A percentile compares a stretch with the other conserved stretches of the same genome.
Conservation (phyloP, 2,797 vertebrate genomes). For the Poeciliopsis turneri region DNA sequence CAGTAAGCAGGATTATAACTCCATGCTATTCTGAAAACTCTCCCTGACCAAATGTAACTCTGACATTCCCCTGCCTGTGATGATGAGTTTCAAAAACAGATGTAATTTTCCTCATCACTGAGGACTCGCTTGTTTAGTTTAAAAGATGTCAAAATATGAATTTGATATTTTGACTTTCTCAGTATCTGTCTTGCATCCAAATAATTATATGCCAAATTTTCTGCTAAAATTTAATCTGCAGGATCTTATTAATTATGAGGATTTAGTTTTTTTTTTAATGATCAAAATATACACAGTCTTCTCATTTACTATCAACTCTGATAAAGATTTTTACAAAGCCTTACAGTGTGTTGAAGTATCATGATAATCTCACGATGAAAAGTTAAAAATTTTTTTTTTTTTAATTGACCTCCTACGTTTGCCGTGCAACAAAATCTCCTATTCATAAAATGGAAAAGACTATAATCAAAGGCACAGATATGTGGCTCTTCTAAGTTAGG, state of each 20-base stretch:
- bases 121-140: not conserved
- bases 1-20: constrained; percentile 70
- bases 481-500: not conserved
- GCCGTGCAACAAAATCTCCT: not conserved
- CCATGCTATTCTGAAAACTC: constrained; percentile 42
- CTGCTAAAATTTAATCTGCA: not conserved
- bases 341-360: not conserved
- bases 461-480: not conserved
- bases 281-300: not conserved
- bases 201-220: not conserved
- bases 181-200: not conserved
- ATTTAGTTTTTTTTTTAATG: not conserved
- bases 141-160: not conserved
- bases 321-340: not conserved
- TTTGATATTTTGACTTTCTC: not conserved
- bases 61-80: constrained; percentile 11
- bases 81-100: constrained; percentile 18
- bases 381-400: not conserved
- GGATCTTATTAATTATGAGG: not conserved
- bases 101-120: constrained; percentile 21
- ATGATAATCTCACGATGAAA: not conserved
- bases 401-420: not conserved
- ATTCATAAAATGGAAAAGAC: not conserved
- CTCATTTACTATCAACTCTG: not conserved
- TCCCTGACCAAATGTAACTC: constrained; percentile 7